Evolutionary conservation across 2,113 vertebrate genomes (phyloP), one percentile per base, ranked within the genome.

Genomic region (Brachirus orientalis): DNA sequence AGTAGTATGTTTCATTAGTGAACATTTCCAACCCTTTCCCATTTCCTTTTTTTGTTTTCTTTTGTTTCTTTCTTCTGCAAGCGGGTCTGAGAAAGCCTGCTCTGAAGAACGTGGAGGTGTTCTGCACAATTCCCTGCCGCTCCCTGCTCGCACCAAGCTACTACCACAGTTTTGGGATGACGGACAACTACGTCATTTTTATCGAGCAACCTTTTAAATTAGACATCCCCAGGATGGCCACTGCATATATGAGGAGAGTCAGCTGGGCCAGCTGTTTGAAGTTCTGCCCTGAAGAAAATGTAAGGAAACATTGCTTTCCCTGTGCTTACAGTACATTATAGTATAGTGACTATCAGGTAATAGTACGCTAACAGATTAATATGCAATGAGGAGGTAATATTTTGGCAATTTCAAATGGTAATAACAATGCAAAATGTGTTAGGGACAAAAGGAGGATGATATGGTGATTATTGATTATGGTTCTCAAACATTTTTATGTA

Each of bases 141-240:
- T 95, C 94, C 2, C 88, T 96, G 51, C 92, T 99, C 44, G 91
- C 90, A 1, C 98, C 96, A 13, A 96, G 96, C 91, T 99, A 97
- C 88, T 96, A 94, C 79, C 96, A 99, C 82, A 99, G 96, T 89
- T 99, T 99, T 28, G 96, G 96, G 33, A 79, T 98, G 80, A 95
- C 95, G 0, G 94, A 97, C 53, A 96, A 96, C 88, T 97, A 96
- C 79, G 76, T 98, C 45, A 14, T 99, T 69, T 96, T 99, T 46
- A 51, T 98, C 2, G 97, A 99, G 84, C 96, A 97, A 88, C 96
- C 97, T 0, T 92, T 97, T 59, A 96, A 90, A 88, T 56, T 99
- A 77, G 96, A 98, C 79, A 95, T 99, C 75, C 33, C 97, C 63
- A 97, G 93, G 89, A 89, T 98, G 95, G 94, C 96, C 36, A 97